Base-by-base conservation (phyloP, 2,797 vertebrate genomes). In the Furcifer pardalis region DNA sequence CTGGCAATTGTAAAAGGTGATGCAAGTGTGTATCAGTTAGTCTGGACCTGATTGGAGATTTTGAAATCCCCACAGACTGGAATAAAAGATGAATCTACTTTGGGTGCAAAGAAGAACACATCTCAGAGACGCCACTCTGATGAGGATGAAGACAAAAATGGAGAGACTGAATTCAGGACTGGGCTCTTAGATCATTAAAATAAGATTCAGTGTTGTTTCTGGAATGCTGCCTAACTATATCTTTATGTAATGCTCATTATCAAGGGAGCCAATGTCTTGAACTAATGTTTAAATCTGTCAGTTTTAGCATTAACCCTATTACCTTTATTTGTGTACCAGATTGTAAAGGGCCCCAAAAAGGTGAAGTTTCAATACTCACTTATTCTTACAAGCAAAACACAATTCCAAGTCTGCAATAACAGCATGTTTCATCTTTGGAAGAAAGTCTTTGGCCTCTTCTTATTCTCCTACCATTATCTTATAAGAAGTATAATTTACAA, bases 211-310 rank as follows among this genome's bases (percentile, higher is more conserved):
- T 27, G 10, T 46, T 91, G 90, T 84, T 88, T 44, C 84, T 92
- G 87, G 86, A 91, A 86, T 85, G 81, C 42, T 87, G 71, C 81
- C 88, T 85, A 23, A 15, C 23, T 81, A 5, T 83, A 46, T 87
- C 82, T 86, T 84, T 84, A 74, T 80, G 42, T 35, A 90, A 85
- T 89, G 83, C 74, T 86, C 15, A 72, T 72, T 89, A 90, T 42
- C 84, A 86, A 85, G 87, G 65, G 89, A 83, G 37, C 5, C 5
- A 89, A 80, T 7, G 73, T 69, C 19, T 89, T 91, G 82, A 87
- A 90, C 5, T 77, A 76, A 90, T 89, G 56, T 66, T 74, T 52
- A 87, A 77, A 86, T 80, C 40, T 87, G 44, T 82, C 80, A 84
- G 32, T 87, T 92, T 83, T 73, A 65, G 27, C 78, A 69, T 52